Base-by-base conservation (phyloP, 53 echinoderm and acorn worm species). In the Mesocentrotus franciscanus region DNA sequence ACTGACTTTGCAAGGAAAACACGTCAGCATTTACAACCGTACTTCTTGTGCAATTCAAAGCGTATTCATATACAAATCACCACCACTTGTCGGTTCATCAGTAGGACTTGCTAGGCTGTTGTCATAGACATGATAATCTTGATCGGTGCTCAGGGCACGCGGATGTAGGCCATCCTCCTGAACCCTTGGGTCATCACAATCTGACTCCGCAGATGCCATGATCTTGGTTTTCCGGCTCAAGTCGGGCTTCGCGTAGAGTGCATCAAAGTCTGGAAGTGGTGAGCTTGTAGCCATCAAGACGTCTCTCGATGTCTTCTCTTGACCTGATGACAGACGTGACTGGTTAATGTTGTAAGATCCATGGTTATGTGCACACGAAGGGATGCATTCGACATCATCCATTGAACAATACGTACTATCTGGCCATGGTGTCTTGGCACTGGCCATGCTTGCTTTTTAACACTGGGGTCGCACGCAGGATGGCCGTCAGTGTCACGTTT, bases 181-280 rank as follows among this genome's bases (percentile, higher is more conserved):
- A 27, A n/a, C 0, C 36, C 34, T 36, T 78, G 34, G 16, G 34
- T 36, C 36, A 78, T 36, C 36, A 16, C 6, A 35, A 5, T 20
- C 79, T 18, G 36, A 36, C 17, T 79, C 36, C 79, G 32, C 36
- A 79, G 79, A 36, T 79, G 39, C 20, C 87, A 14, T 16, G 9
- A 57, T 85, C 58, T 58, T 85, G 13, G 58, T 85, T 85, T 85
- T 85, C 56, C 17, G 87, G 58, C 87, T 85, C 87, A 85, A 24
- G 57, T 85, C 85, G 0, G 85, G 85, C 56, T 57, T 85, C 5
- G 85, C 85, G 57, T 85, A 85, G 24, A 85, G 26, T 42, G 56
- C 85, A 26, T 85, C 85, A 11, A 85, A 14, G 56, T 85, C 57
- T 26, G 24, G 39, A 34, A 9, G 36, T 39, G 18, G 79, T 36